A percentile compares a stretch with the other conserved stretches of the same genome.
Evolutionary conservation across 2,888 invertebrate genomes (phyloP).

Genomic region (Dryomyza anilis): DNA sequence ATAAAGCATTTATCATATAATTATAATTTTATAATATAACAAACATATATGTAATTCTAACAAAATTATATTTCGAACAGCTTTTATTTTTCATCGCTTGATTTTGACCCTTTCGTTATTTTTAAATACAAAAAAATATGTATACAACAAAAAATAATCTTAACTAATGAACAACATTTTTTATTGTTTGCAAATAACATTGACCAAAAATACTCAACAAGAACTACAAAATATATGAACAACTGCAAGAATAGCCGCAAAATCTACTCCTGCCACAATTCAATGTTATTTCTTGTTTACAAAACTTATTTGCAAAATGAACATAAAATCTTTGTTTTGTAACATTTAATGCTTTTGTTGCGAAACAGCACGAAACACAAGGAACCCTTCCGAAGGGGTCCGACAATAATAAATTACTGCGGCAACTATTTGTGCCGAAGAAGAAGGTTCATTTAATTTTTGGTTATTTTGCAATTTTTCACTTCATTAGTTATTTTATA

Average conservation of each 20-base stretch:
- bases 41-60: no score
- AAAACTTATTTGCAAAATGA: conserved; percentile 12
- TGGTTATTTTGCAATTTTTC: conserved; percentile 60
- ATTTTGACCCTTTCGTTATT: no score
- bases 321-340: not conserved
- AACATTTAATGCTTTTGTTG: not conserved
- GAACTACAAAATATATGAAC: not conserved
- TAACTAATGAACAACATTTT: no score
- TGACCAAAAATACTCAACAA: not conserved
- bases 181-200: conserved; percentile 18
- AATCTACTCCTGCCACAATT: conserved; percentile 23
- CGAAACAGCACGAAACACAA: not conserved
- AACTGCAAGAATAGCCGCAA: conserved; percentile 6
- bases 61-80: no score
- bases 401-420: conserved; percentile 4
- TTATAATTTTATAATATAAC: no score
- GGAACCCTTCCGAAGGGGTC: not conserved
- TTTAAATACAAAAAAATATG: no score
- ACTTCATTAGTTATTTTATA: conserved; percentile 49
- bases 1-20: no score
- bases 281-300: conserved; percentile 15
- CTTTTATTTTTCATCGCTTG: no score
- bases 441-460: conserved; percentile 50
- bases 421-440: not conserved
- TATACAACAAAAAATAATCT: no score